Base-by-base conservation (phyloP, 1,140 invertebrate species). In the Aphaenogaster ashmeadi region DNA sequence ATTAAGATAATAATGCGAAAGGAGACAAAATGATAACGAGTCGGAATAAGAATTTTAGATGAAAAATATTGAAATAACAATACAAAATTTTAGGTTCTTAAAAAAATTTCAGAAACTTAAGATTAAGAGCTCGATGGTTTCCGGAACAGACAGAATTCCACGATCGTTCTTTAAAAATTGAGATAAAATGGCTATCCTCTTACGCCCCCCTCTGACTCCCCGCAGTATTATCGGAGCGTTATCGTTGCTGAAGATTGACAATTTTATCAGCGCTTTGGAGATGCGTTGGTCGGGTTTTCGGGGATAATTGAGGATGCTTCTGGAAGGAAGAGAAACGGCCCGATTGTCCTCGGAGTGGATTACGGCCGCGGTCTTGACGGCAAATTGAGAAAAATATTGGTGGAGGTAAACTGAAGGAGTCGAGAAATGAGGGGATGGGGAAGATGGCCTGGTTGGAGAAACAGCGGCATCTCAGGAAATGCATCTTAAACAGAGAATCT, bases 331-430 rank as follows among this genome's bases (percentile, higher is more conserved):
- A 74, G 69, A 60, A 84, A 74, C 69, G 27, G 67, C 52, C 60
- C 38, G 67, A 84, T 84, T 84, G 80, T 84, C 18, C 41, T 74
- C 27, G 69, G 33, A 84, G 54, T 71, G 41, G 66, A 84, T 83
- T 83, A 83, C 67, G 54, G 18, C 21, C 9, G 50, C 47, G 15
- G 60, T 67, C 47, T 79, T 77, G 83, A 79, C 74, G 41, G 33
- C 4, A 84, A 83, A 86, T 86, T 79, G 83, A 86, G 83, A 79
- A 86, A 86, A 86, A 86, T 78, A 79, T 86, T 64, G 62, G 47
- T n/a, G 8, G 83, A 67, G 50, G 15, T 52, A 36, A 41, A 79
- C 60, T 36, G 47, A 33, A 18, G 56, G 44, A 11, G 9, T 27
- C 21, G 52, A 75, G 71, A 11, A 52, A 36, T 15, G n/a, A 60